Evolutionary conservation across 2,797 vertebrate species (phyloP).

Genomic region (Pseudocheirus occidentalis): DNA sequence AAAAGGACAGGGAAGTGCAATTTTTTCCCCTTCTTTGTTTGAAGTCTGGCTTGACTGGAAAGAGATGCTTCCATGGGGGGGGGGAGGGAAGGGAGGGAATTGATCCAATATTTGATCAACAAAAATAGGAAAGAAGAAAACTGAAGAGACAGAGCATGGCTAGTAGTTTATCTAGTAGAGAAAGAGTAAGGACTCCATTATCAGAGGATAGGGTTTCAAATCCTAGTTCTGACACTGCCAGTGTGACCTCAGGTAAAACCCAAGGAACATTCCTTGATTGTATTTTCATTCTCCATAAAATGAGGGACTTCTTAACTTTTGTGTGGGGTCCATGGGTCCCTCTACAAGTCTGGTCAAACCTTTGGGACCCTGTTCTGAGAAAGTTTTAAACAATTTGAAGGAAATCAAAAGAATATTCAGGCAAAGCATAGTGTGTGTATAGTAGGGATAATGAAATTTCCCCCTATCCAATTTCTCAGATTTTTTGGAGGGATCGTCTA

Average conservation of each 20-base stretch:
- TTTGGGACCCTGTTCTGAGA: background rate
- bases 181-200: background rate
- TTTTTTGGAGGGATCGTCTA: background rate
- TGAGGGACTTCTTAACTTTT: background rate
- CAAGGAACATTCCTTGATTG: background rate
- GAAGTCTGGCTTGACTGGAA: background rate
- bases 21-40: background rate
- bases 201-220: background rate
- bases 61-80: background rate
- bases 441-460: background rate
- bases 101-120: background rate
- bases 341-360: background rate
- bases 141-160: background rate
- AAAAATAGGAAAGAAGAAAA: background rate
- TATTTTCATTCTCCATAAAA: background rate
- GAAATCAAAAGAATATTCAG: background rate
- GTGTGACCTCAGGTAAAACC: background rate
- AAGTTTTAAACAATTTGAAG: background rate
- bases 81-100: too few species aligned
- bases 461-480: background rate
- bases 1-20: background rate
- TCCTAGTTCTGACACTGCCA: background rate
- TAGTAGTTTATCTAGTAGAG: background rate
- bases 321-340: background rate
- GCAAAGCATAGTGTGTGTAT: background rate